These are phyloP conservation scores for Drosophila atripex DNA, from an alignment of 2,888 invertebrate genomes.

Conservation along the genomic window DNA sequence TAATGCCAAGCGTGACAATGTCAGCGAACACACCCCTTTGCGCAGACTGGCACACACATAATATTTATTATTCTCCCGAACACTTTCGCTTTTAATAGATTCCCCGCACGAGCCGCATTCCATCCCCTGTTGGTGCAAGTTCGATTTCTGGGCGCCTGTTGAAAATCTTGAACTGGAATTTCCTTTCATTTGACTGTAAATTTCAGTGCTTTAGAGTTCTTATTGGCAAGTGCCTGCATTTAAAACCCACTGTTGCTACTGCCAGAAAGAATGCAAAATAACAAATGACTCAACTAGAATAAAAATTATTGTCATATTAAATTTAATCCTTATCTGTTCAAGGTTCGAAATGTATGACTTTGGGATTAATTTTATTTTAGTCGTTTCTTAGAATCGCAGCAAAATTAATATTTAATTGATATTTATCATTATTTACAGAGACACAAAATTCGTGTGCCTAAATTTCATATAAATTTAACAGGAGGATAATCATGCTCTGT, in stretches of 20 bases:
- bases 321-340: background rate
- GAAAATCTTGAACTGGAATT: conserved; percentile 82
- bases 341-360: background rate
- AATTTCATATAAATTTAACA: background rate
- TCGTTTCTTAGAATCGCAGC: too few species aligned
- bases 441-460: background rate
- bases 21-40: conserved; percentile 70
- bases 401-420: too few species aligned
- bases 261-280: background rate
- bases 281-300: background rate
- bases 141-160: conserved; percentile 77
- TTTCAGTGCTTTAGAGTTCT: conserved; percentile 4
- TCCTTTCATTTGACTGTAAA: conserved; percentile 79
- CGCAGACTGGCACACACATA: conserved; percentile 25
- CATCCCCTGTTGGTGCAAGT: conserved; percentile 46
- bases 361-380: too few species aligned
- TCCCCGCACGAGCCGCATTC: conserved; percentile 29
- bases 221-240: conserved; percentile 10
- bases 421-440: background rate
- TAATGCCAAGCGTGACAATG: conserved; percentile 41
- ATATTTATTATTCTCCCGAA: conserved; percentile 16
- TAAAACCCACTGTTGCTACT: conserved; percentile 5
- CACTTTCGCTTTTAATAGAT: conserved; percentile 56
- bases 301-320: background rate
- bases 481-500: background rate